phyloP scores from a whole-genome alignment of 2,797 vertebrate genomes.

The Salarias fasciatus region DNA sequence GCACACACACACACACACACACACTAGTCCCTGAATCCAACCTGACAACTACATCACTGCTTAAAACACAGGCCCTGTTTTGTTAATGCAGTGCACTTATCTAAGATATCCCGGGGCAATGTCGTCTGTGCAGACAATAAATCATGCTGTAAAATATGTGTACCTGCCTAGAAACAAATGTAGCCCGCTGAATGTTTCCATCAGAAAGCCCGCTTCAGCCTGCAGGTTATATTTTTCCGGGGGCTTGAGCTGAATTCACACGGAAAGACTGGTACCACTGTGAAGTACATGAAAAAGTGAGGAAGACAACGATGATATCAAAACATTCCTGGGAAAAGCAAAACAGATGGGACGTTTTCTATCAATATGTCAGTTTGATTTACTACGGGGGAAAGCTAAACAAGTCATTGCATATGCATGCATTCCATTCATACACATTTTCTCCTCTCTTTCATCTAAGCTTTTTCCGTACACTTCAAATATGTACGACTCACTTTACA shows the following conservation, averaged over 20 bases:
- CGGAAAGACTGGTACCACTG: conserved; percentile 20
- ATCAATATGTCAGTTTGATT: conserved; percentile 16
- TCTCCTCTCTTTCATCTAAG: neutral
- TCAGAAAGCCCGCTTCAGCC: conserved; percentile 52
- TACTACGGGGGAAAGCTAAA: conserved; percentile 8
- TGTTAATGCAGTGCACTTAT: conserved; percentile 70
- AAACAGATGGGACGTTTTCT: conserved; percentile 20
- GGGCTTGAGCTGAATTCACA: conserved; percentile 43
- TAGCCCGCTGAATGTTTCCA: conserved; percentile 67
- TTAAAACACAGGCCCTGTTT: conserved; percentile 48
- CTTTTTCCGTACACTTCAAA: neutral
- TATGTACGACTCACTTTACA: neutral
- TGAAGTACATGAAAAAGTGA: conserved; percentile 31
- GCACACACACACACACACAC: too few species aligned
- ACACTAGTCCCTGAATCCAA: conserved; percentile 43
- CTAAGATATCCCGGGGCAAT: conserved; percentile 66
- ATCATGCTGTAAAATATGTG: conserved; percentile 70
- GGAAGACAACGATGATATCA: conserved; percentile 16
- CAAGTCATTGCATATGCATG: conserved; percentile 3
- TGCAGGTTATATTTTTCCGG: conserved; percentile 42
- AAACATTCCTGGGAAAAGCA: conserved; percentile 12
- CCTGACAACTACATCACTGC: conserved; percentile 49
- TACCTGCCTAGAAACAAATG: conserved; percentile 60
- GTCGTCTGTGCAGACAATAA: conserved; percentile 71
- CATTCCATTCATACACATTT: neutral